Conservation (phyloP, 2,888 invertebrate genomes). For the Nephrotoma guestfalica region DNA sequence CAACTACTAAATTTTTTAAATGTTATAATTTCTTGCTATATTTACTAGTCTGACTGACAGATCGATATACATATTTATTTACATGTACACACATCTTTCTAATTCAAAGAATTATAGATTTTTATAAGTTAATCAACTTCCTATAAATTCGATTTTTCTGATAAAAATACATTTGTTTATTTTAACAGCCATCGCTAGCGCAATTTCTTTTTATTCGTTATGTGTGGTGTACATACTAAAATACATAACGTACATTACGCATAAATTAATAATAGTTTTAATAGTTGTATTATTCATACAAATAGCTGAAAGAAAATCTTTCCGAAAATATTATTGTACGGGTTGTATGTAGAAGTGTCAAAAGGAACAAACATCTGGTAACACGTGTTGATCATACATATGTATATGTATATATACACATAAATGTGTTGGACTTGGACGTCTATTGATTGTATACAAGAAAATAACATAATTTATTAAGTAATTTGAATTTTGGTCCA, state of each 20-base stretch:
- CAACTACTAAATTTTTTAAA: not conserved
- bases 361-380: too few species aligned
- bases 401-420: too few species aligned
- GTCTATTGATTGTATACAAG: too few species aligned
- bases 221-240: not conserved
- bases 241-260: not conserved
- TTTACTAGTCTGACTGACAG: not conserved
- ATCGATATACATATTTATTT: not conserved
- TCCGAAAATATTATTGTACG: too few species aligned
- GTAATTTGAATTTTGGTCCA: too few species aligned
- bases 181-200: not conserved
- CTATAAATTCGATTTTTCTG: not conserved
- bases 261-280: not conserved
- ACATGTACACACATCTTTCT: not conserved
- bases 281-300: not conserved
- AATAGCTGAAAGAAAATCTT: too few species aligned
- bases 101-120: not conserved
- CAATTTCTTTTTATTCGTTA: not conserved
- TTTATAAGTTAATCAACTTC: not conserved
- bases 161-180: not conserved
- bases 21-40: not conserved
- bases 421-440: too few species aligned
- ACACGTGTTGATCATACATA: too few species aligned
- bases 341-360: too few species aligned
- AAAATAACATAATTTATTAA: too few species aligned